A percentile compares a stretch with the other conserved stretches of the same genome.
Conservation (phyloP, 2,113 vertebrate genomes). For the Herpailurus yagouaroundi region DNA sequence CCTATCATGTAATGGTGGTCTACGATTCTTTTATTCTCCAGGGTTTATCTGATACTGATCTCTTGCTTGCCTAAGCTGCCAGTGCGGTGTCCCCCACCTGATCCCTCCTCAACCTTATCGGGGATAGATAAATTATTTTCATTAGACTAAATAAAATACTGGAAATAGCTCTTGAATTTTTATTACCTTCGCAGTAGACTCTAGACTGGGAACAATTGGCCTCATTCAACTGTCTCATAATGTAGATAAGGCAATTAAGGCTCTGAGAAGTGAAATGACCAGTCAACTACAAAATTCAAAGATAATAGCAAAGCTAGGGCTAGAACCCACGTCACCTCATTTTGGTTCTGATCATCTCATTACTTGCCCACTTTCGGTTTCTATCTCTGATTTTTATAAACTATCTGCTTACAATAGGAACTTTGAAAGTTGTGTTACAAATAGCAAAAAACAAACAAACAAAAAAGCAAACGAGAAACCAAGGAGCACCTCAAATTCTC, state of each 20-base stretch:
- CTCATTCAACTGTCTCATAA: constrained; percentile 41
- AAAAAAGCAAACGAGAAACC: neutral
- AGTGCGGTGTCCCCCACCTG: neutral
- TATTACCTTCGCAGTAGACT: constrained; percentile 65
- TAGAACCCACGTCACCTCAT: neutral
- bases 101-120: constrained; percentile 45
- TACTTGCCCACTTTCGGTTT: constrained; percentile 30
- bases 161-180: constrained; percentile 67
- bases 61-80: constrained; percentile 44
- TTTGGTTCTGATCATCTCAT: constrained; percentile 45
- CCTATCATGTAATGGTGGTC: neutral
- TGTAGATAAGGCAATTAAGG: constrained; percentile 60
- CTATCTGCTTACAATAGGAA: neutral
- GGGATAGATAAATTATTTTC: constrained; percentile 71
- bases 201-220: constrained; percentile 59
- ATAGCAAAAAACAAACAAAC: constrained; percentile 34
- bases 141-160: constrained; percentile 68
- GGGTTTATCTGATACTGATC: constrained; percentile 12
- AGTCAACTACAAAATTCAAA: constrained; percentile 59
- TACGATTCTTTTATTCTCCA: constrained; percentile 7
- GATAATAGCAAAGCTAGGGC: constrained; percentile 19
- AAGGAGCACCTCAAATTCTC: neutral
- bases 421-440: constrained; percentile 38
- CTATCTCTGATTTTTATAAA: constrained; percentile 37
- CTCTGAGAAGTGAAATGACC: constrained; percentile 52